Base-by-base conservation (phyloP, 1,140 invertebrate genomes). In the Leucophenga varia region DNA sequence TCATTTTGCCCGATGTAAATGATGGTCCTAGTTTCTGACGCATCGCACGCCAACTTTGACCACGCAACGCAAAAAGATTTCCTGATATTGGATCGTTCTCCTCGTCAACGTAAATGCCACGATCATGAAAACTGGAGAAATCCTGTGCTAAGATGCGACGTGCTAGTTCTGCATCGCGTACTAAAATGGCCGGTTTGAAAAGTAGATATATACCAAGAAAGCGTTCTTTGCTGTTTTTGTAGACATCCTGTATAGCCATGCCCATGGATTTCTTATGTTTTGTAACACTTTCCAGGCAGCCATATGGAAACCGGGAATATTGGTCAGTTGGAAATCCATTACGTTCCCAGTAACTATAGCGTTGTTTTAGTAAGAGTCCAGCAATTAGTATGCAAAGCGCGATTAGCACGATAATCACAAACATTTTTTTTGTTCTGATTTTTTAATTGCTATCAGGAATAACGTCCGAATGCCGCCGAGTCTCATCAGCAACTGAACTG, bases 1-100 rank as follows among this genome's bases (percentile, higher is more conserved):
- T 83, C 3, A 84, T 56, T 55, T 83, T 84, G 14, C 76, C 77
- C 0, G 81, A 75, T 0, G 80, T 81, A 50, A 85, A 84, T 3
- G 78, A 77, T 0, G 82, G 81, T 0, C 77, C 78, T 0, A 85
- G 50, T 48, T 79, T 80, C 0, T 74, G 54, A 10, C 82, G 57
- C 12, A 84, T 52, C 6, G 61, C 63, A 42, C 74, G 77, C 83
- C 82, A 85, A 16, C 60, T 75, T 51, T 76, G 68, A 3, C 74
- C 77, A 16, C 75, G 67, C 1, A 79, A 51, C 1, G 74, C 56
- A 40, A 80, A 80, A 6, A 80, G 47, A 45, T 76, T 74, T 3
- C 52, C 60, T 1, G 63, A 69, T 3, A 77, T 17, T 1, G 74
- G 74, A 63, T 77, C 56, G 3, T 50, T 50, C 14, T 63, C 43